Conservation (phyloP, 1,140 invertebrate genomes). For the Lethrus apterus region DNA sequence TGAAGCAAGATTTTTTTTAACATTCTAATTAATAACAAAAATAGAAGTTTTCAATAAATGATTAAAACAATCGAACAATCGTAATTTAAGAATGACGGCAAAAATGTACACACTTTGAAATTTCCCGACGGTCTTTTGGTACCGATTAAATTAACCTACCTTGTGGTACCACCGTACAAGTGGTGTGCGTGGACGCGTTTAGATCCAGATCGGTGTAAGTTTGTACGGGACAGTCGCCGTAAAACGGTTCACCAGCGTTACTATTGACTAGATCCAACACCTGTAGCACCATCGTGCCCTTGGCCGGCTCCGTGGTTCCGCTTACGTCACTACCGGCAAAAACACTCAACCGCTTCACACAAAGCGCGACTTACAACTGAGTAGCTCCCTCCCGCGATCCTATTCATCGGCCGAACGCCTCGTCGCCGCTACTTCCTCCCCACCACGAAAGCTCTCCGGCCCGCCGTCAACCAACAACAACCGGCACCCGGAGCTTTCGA, state of each 20-base stretch:
- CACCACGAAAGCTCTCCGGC: slow-evolving; percentile 7
- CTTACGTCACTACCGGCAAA: slow-evolving; percentile 32
- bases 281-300: slow-evolving; percentile 41
- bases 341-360: slow-evolving; percentile 9
- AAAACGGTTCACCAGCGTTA: slow-evolving; percentile 37
- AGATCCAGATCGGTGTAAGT: slow-evolving; percentile 40
- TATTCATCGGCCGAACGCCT: slow-evolving; percentile 6
- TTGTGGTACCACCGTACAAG: slow-evolving; percentile 39
- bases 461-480: slow-evolving; percentile 9
- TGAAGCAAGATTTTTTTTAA: too few relatives aligned
- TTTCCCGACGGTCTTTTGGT: too few relatives aligned
- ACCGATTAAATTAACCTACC: too few relatives aligned
- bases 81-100: too few relatives aligned
- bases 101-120: too few relatives aligned
- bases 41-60: too few relatives aligned
- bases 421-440: slow-evolving; percentile 7
- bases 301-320: slow-evolving; percentile 35
- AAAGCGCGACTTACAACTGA: slow-evolving; percentile 18
- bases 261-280: slow-evolving; percentile 40
- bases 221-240: slow-evolving; percentile 37
- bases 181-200: slow-evolving; percentile 36
- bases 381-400: slow-evolving; percentile 10
- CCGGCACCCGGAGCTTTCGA: slow-evolving; percentile 1
- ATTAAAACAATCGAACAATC: too few relatives aligned
- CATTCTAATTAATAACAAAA: too few relatives aligned